Conservation (phyloP, 2,888 invertebrate species). For the Homarus gammarus region DNA sequence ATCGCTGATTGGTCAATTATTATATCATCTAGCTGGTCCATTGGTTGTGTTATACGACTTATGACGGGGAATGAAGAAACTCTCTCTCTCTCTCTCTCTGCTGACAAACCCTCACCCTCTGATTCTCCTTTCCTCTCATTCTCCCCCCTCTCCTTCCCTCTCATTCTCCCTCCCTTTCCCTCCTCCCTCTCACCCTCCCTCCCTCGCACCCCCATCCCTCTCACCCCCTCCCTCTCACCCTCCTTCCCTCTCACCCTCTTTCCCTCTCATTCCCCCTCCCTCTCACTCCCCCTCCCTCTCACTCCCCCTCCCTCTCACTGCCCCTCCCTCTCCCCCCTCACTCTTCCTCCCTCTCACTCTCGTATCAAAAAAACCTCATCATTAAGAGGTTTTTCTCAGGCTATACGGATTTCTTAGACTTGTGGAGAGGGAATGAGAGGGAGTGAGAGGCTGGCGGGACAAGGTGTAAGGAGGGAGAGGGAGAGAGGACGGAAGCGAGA, state of each 20-base stretch:
- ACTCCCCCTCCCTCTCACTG: too few relatives aligned
- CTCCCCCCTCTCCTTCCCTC: background rate
- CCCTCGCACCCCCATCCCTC: background rate
- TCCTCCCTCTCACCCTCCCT: background rate
- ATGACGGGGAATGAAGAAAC: too few relatives aligned
- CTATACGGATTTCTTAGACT: too few relatives aligned
- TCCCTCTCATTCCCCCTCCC: background rate
- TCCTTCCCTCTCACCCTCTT: background rate
- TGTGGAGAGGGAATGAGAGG: too few relatives aligned
- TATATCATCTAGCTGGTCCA: too few relatives aligned
- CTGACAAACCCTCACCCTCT: too few relatives aligned
- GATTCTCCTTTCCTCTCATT: background rate
- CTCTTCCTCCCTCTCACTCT: too few relatives aligned
- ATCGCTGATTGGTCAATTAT: too few relatives aligned
- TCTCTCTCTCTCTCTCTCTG: too few relatives aligned
- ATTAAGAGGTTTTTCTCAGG: too few relatives aligned
- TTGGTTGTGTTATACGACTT: too few relatives aligned
- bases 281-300: background rate
- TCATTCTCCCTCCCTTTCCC: background rate
- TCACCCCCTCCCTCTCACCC: background rate
- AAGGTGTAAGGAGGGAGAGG: background rate
- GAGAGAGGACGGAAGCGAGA: background rate
- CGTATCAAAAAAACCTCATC: background rate
- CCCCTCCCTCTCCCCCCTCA: too few relatives aligned
- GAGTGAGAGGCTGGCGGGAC: background rate